phyloP scores from a whole-genome alignment of 2,888 invertebrate genomes.

The Cenopis cana region DNA sequence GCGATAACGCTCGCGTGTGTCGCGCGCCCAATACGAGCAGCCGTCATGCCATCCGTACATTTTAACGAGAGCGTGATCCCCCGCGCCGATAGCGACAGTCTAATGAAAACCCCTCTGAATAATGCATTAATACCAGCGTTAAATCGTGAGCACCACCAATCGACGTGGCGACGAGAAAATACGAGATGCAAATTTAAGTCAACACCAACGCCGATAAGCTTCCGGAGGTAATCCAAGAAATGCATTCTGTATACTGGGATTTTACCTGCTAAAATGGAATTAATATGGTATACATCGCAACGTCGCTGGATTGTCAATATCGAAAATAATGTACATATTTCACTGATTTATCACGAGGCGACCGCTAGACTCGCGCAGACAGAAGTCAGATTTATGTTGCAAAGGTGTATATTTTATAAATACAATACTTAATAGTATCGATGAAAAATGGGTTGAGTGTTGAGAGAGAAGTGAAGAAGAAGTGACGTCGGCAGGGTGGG shows the following conservation, averaged over 20 bases:
- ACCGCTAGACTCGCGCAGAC: constrained; percentile 56
- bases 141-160: constrained; percentile 83
- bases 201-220: constrained; percentile 77
- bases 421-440: constrained; percentile 56
- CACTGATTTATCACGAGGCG: constrained; percentile 60
- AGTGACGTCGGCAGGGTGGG: constrained; percentile 46
- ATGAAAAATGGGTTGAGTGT: constrained; percentile 57
- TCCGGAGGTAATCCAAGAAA: constrained; percentile 72
- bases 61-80: constrained; percentile 83
- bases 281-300: constrained; percentile 58
- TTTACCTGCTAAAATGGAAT: constrained; percentile 56
- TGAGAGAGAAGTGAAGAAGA: constrained; percentile 48
- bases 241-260: constrained; percentile 55
- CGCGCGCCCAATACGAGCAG: constrained; percentile 72
- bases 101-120: constrained; percentile 84
- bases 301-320: constrained; percentile 56
- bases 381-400: constrained; percentile 59
- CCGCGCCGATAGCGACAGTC: constrained; percentile 78
- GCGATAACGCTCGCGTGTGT: constrained; percentile 68
- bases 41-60: constrained; percentile 83
- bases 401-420: constrained; percentile 54
- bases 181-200: constrained; percentile 81
- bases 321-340: constrained; percentile 61
- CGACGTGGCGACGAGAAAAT: constrained; percentile 75
- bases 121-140: constrained; percentile 85